Percentiles rank a stretch among this genome's conserved stretches.
These are phyloP conservation scores for Pimephales promelas DNA, from an alignment of 2,113 vertebrate species.

Conservation along the genomic window DNA sequence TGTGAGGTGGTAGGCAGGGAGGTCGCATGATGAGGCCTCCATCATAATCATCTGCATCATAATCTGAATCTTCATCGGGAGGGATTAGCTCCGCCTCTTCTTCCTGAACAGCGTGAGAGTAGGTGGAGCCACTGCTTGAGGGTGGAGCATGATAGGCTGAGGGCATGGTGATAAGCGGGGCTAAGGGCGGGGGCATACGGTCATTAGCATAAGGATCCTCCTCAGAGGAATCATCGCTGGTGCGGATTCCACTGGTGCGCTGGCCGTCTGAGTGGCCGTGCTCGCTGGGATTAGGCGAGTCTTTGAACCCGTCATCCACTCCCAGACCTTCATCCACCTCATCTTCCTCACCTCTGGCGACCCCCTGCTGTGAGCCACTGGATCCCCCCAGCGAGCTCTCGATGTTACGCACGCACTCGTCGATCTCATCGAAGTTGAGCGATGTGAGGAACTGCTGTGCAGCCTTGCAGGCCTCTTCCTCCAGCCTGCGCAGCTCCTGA, in stretches of 20 bases:
- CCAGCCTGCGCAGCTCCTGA: constrained; percentile 86
- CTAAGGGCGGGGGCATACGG: constrained; percentile 72
- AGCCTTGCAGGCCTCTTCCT: constrained; percentile 92
- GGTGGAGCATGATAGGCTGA: constrained; percentile 72
- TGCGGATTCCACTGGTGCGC: constrained; percentile 94
- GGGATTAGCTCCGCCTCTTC: constrained; percentile 81
- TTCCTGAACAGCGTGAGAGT: constrained; percentile 77
- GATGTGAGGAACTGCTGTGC: constrained; percentile 95
- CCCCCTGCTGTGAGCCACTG: constrained; percentile 67
- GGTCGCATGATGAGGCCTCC: constrained; percentile 84
- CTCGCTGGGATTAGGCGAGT: constrained; percentile 96
- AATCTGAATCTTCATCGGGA: constrained; percentile 88
- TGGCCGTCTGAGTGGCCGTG: constrained; percentile 93
- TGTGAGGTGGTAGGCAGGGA: constrained; percentile 84
- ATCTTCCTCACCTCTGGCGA: constrained; percentile 81
- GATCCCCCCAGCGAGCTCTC: constrained; percentile 83
- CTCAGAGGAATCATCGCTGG: constrained; percentile 95
- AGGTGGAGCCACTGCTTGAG: constrained; percentile 79
- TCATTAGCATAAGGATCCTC: constrained; percentile 97
- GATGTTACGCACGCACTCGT: constrained; percentile 93
- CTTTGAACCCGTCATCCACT: constrained; percentile 92
- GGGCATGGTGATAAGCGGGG: constrained; percentile 65
- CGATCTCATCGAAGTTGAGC: constrained; percentile 96
- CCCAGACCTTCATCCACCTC: constrained; percentile 96
- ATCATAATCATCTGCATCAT: constrained; percentile 89